A percentile compares a stretch with the other conserved stretches of the same genome.
phyloP scores from a whole-genome alignment of 2,113 vertebrate species.

The Theristicus caerulescens region DNA sequence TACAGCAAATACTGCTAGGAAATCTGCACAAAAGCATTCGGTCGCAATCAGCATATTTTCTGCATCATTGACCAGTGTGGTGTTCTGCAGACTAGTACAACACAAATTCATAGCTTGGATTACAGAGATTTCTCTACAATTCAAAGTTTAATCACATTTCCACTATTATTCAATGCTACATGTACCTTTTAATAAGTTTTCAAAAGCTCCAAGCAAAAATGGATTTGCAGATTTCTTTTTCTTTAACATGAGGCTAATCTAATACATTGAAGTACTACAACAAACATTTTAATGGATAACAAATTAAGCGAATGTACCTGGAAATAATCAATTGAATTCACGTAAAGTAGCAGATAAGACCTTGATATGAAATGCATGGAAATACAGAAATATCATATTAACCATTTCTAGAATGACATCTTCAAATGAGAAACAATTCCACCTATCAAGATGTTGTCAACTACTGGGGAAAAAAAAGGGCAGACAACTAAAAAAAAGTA shows the following conservation, averaged over 20 bases:
- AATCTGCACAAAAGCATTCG: neutral
- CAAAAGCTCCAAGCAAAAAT: neutral
- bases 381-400: neutral
- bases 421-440: neutral
- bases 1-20: neutral
- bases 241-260: neutral
- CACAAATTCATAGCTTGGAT: neutral
- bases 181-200: neutral
- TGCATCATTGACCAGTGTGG: neutral
- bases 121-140: neutral
- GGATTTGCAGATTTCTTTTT: neutral
- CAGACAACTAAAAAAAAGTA: neutral
- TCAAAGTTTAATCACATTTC: neutral
- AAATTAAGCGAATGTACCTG: neutral
- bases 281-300: neutral
- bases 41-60: neutral
- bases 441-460: neutral
- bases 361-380: neutral
- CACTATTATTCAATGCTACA: neutral
- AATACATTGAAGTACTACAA: neutral
- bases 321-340: neutral
- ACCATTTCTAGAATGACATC: neutral
- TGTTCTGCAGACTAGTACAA: neutral
- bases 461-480: neutral
- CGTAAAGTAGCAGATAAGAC: neutral